Evolutionary conservation across 2,797 vertebrate genomes (phyloP), one percentile per base, ranked within the genome.

Genomic region (Enteromius mattozi): DNA sequence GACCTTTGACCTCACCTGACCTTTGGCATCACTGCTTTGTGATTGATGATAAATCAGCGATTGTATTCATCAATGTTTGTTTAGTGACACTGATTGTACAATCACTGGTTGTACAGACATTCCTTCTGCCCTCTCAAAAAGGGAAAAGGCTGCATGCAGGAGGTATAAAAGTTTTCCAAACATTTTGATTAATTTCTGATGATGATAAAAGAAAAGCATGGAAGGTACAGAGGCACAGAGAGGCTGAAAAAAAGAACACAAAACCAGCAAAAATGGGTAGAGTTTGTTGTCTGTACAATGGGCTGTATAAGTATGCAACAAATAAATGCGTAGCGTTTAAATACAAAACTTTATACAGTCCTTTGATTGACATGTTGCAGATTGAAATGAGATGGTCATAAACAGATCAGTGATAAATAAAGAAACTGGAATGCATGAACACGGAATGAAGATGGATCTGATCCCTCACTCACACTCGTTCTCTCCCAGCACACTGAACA

Each of bases 401-500:
- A 61, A 70, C 19, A 74, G 56, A 35, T 21, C 51, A 49, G n/a
- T 27, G 40, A 51, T 21, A 37, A 27, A 66, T 35, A 59, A 33
- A 79, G 13, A 35, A 63, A 56, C 2, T 16, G 54, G 40, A 72
- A 37, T 71, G 82, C 47, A 21, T 45, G 37, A 24, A 71, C 33
- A 35, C 33, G 72, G 69, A 74, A 16, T 35, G 14, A 61, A 33
- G 16, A 14, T 13, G 6, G 14, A 33, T 24, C 14, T 37, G 45
- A 4, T 1, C 72, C 59, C 37, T 94, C 92, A 96, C 90, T 94
- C 93, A 59, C 95, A 96, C 87, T 96, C 93, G 21, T 94, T 93
- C 88, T 95, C 93, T 69, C 91, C 91, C 35, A 96, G 93, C 45
- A 95, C 92, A 63, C 92, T 91, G 87, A 92, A 96, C 94, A 95